Conservation (phyloP, 2,797 vertebrate species). For the Crocidura indochinensis region DNA sequence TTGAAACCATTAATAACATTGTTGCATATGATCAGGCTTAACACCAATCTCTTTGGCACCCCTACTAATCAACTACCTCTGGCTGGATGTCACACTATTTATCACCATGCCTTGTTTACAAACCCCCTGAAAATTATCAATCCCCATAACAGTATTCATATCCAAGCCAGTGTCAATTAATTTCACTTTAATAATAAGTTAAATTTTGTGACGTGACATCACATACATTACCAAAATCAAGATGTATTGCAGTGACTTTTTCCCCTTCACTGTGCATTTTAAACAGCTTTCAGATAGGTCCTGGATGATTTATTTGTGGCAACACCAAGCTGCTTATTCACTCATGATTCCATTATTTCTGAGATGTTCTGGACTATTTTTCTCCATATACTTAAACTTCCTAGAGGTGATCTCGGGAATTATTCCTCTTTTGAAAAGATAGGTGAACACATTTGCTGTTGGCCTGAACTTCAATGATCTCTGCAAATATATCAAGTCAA, state of each 20-base stretch:
- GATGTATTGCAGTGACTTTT: conserved; percentile 78
- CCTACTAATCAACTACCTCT: conserved; percentile 85
- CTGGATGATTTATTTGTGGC: conserved; percentile 80
- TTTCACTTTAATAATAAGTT: conserved; percentile 80
- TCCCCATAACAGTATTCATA: conserved; percentile 85
- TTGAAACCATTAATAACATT: conserved; percentile 88
- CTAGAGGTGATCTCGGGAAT: conserved; percentile 73
- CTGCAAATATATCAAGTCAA: conserved; percentile 79
- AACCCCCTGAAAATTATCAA: conserved; percentile 87
- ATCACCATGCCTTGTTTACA: conserved; percentile 87
- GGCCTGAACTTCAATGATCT: conserved; percentile 73
- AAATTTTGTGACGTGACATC: conserved; percentile 79
- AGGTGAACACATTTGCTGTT: conserved; percentile 64
- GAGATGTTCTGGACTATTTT: conserved; percentile 78
- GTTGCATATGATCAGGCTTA: conserved; percentile 86
- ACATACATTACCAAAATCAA: conserved; percentile 82
- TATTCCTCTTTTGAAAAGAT: conserved; percentile 79
- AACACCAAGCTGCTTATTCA: conserved; percentile 74
- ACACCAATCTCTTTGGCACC: conserved; percentile 87
- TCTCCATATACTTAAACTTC: conserved; percentile 75
- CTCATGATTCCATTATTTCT: conserved; percentile 81
- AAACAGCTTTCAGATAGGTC: conserved; percentile 75
- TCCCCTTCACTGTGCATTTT: conserved; percentile 78
- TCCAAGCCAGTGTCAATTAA: conserved; percentile 88
- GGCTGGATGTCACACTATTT: conserved; percentile 83